Conservation (phyloP, 2,113 vertebrate genomes). For the Oreochromis tanganicae region DNA sequence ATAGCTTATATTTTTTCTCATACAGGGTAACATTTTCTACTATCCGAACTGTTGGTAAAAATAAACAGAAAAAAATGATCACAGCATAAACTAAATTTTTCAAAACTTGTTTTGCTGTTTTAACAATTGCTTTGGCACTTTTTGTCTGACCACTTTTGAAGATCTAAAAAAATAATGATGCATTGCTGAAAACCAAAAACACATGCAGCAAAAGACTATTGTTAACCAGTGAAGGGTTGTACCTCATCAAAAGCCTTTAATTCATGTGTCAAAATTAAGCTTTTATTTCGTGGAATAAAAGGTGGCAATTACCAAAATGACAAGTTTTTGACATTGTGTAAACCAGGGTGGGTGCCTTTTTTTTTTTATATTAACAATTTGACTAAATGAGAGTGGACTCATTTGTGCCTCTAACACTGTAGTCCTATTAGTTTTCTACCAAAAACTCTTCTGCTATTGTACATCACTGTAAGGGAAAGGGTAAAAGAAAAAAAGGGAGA, state of each 20-base stretch:
- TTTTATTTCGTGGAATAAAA: not conserved
- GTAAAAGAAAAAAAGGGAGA: not conserved
- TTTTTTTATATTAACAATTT: not conserved
- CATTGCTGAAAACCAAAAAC: not conserved
- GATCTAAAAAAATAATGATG: not conserved
- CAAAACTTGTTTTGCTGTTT: not conserved
- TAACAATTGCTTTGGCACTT: not conserved
- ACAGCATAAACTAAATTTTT: not conserved
- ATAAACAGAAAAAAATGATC: not conserved
- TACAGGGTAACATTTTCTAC: not conserved
- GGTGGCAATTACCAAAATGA: not conserved
- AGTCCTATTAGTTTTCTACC: not conserved
- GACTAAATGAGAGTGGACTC: not conserved
- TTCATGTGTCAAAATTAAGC: not conserved
- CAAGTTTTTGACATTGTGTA: not conserved
- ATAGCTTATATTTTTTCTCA: not conserved
- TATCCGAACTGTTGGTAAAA: not conserved
- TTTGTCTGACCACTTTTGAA: not conserved
- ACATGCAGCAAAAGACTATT: not conserved
- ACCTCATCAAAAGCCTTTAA: not conserved
- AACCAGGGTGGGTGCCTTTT: not conserved
- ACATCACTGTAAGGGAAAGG: not conserved
- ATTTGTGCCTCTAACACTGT: not conserved
- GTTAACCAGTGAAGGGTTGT: not conserved
- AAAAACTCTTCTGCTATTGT: not conserved